Base-by-base conservation (phyloP, 2,113 vertebrate genomes). In the Leptobrachium leishanense region DNA sequence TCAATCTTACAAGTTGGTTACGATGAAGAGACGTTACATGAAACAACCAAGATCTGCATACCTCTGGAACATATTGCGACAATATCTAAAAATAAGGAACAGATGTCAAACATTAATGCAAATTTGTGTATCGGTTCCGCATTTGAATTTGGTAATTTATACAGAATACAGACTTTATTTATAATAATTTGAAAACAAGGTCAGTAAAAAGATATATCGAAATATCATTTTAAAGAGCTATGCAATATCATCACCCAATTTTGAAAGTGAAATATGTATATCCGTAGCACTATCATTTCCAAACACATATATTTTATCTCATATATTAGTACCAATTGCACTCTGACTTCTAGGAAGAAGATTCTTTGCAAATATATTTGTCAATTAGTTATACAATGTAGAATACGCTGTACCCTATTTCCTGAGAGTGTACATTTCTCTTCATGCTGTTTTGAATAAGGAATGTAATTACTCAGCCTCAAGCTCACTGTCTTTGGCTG, bases 401-500 rank as follows among this genome's bases (percentile, higher is more conserved):
- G 12, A 13, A 72, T 11, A 72, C 12, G 20, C 43, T 31, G 31
- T 7, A 40, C 10, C 53, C 39, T 12, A 64, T 64, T 54, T 72
- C 53, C 54, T 57, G 40, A 59, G 13, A 40, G 53, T 72, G 70
- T 10, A 54, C 53, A 55, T 72, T 55, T 55, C 31, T 55, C 50
- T 46, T 41, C 31, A 40, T 55, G 50, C 50, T 72, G 70, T 55
- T 72, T 40, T 40, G 70, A 31, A 72, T 55, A 54, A 72, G 70
- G 50, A 72, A 40, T 72, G 31, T 55, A 72, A 72, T 72, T 55
- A 72, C 64, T 68, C 64, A 68, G 74, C 74, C 64, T 76, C 74
- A 80, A 67, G 71, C 67, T 68, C 81, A 81, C 77, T 0, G 77
- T 72, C 83, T 81, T 82, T 85, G 84, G 82, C 83, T 74, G 78